Evolutionary conservation across 2,888 invertebrate genomes (phyloP), one percentile per base, ranked within the genome.

Genomic region (Cyrtodaria siliqua): DNA sequence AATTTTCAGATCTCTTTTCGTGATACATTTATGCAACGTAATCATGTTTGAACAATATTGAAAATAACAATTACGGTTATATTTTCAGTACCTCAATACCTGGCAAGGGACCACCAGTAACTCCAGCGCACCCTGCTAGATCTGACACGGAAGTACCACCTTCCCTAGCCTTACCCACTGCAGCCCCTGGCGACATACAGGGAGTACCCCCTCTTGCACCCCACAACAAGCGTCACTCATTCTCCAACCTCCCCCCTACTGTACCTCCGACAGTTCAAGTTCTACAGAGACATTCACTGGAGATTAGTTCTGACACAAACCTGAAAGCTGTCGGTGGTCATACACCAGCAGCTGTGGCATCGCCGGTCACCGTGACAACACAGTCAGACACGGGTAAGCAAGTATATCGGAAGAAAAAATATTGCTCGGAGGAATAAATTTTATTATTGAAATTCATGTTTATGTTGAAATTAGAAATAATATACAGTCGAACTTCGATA

Each of bases 141-240:
- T 60, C 66, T 20, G 33, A 6, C 29, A 33, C 4, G 18, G 33
- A n/a, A 14, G 56, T 4, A 4, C 18, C 47, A 2, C 18, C 44
- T 6, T 20, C 26, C 16, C 27, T 18, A 18, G 47, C 42, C 26
- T 47, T n/a, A 18, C 40, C 40, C 6, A 40, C 33, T 12, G 33
- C 42, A 3, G 16, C 16, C 12, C 26, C 52, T 24, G 20, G 20
- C 23, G 16, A 33, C 12, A 33, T 33, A 33, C 33, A 33, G 33
- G 4, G 6, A 33, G 20, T n/a, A n/a, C n/a, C 73, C n/a, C 62
- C 40, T 20, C 20, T 44, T 47, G 62, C 44, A 12, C 66, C 75
- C 24, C 77, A 72, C 24, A 85, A 86, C 70, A 89, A 89, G 74
- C 86, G 89, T 16, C 89, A 86, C 67, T 87, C 88, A 23, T 84